Conservation (phyloP, 2,888 invertebrate species). For the Mythimna ferrago region DNA sequence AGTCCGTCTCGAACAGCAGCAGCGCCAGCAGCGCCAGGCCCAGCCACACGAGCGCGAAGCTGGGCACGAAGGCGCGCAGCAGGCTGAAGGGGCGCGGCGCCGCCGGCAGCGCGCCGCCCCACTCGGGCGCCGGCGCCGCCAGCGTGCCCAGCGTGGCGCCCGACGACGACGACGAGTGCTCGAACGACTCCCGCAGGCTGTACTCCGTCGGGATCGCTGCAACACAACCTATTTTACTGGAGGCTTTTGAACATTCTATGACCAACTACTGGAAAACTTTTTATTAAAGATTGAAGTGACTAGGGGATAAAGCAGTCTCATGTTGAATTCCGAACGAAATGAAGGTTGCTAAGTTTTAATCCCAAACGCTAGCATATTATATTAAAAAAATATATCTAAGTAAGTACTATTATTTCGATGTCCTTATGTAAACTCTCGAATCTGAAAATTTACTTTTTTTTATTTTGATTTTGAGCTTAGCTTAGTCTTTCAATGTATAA, state of each 20-base stretch:
- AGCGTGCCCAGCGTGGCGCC: constrained; percentile 85
- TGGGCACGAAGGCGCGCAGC: constrained; percentile 94
- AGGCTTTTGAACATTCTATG: not conserved
- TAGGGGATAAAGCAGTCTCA: too few species aligned
- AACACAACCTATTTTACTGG: too few species aligned
- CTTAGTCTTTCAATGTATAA: too few species aligned
- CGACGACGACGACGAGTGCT: constrained; percentile 95
- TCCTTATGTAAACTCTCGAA: too few species aligned
- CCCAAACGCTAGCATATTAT: too few species aligned
- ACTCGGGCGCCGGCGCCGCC: constrained; percentile 72
- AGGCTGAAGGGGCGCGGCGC: constrained; percentile 90
- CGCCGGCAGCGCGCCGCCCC: constrained; percentile 69
- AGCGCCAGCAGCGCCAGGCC: constrained; percentile 93
- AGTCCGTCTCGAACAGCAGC: constrained; percentile 95
- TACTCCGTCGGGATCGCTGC: constrained; percentile 86
- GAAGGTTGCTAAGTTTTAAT: too few species aligned
- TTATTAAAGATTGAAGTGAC: not conserved
- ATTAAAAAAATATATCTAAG: too few species aligned
- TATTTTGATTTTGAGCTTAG: too few species aligned
- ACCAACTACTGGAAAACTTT: not conserved
- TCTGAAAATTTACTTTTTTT: too few species aligned
- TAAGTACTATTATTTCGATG: too few species aligned
- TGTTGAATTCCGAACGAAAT: too few species aligned
- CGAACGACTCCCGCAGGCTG: constrained; percentile 93
- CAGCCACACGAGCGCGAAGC: constrained; percentile 94